Conservation (phyloP, 2,888 invertebrate species). For the Raillietiella orientalis region DNA sequence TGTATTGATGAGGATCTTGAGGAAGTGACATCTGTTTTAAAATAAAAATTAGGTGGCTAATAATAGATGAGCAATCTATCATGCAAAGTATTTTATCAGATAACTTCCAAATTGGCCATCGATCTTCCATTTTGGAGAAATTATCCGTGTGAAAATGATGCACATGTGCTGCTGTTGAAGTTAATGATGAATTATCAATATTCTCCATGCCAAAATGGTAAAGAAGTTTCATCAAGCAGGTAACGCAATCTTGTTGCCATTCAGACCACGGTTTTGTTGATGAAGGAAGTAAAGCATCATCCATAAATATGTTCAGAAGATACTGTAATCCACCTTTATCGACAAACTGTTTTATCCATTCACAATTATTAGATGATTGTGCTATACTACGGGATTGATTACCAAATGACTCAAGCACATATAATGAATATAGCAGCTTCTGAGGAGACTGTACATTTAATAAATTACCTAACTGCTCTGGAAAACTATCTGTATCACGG, state of each 20-base stretch:
- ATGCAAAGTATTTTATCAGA: no score
- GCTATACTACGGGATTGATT: no score
- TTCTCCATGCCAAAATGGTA: conserved; percentile 58
- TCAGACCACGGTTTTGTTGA: conserved; percentile 19
- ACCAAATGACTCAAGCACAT: conserved; percentile 43
- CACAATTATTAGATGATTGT: conserved; percentile 5
- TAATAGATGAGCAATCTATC: no score
- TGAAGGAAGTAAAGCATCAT: conserved; percentile 17
- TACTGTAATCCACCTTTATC: conserved; percentile 57
- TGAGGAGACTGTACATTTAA: conserved; percentile 65
- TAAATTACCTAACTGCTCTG: no score
- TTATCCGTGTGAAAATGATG: no score
- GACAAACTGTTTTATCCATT: conserved; percentile 47
- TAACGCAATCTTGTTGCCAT: conserved; percentile 82
- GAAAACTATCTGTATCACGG: conserved; percentile 26
- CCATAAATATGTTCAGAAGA: conserved; percentile 69
- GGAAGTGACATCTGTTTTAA: conserved; percentile 52
- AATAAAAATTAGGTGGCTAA: conserved; percentile 43
- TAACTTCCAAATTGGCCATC: no score
- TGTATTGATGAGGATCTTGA: conserved; percentile 46
- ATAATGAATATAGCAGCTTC: conserved; percentile 75
- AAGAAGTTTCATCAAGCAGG: conserved; percentile 46
- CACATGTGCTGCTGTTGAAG: no score
- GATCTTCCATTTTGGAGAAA: no score
- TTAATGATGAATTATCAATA: no score